phyloP scores from a whole-genome alignment of 2,113 vertebrate species.

The Stegostoma tigrinum region DNA sequence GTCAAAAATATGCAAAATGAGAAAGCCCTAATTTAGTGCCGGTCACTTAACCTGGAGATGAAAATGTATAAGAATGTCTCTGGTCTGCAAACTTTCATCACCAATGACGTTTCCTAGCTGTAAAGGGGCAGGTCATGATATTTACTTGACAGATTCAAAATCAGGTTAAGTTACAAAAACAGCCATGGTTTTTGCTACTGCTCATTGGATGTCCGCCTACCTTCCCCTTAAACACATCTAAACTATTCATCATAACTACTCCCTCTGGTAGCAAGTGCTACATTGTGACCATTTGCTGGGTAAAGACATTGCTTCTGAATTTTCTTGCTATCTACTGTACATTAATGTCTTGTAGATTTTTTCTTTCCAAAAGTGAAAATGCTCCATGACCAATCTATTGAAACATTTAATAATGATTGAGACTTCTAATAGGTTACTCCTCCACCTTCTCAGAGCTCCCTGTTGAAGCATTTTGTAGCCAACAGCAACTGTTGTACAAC shows the following conservation, averaged over 20 bases:
- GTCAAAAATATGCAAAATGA: not conserved
- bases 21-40: not conserved
- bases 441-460: not conserved
- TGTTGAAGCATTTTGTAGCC: not conserved
- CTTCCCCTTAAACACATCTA: not conserved
- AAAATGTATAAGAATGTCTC: not conserved
- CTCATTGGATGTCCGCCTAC: too few species aligned
- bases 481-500: not conserved
- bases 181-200: not conserved
- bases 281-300: not conserved
- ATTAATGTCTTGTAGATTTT: not conserved
- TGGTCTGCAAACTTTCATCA: not conserved
- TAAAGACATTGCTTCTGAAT: not conserved
- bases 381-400: not conserved
- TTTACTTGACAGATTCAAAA: not conserved
- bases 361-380: not conserved
- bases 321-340: not conserved
- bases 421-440: not conserved
- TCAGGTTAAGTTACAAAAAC: not conserved
- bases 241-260: not conserved
- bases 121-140: not conserved
- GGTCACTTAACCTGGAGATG: not conserved
- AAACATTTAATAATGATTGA: not conserved
- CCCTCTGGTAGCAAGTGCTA: not conserved
- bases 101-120: not conserved